These are phyloP conservation scores for Myotis myotis DNA, from an alignment of 2,797 vertebrate genomes.

Conservation along the genomic window DNA sequence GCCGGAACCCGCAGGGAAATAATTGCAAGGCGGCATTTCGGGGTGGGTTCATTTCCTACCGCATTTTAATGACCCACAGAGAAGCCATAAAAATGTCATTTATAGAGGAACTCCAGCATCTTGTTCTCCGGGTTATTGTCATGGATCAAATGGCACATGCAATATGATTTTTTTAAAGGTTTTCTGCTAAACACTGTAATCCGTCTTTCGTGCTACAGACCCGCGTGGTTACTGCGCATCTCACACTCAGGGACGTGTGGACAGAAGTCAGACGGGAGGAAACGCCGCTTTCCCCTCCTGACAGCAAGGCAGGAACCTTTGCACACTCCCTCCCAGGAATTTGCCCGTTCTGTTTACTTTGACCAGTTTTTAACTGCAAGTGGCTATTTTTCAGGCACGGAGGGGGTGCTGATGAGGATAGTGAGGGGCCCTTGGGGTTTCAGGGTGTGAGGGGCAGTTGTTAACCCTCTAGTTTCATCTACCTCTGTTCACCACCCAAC, in stretches of 20 bases:
- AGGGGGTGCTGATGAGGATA: neutral
- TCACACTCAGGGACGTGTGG: neutral
- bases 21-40: conserved; percentile 6
- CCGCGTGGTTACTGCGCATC: neutral
- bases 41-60: conserved; percentile 31
- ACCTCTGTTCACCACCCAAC: neutral
- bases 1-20: neutral
- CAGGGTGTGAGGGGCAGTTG: neutral
- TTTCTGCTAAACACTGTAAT: neutral
- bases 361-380: neutral
- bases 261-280: neutral
- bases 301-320: neutral
- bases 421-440: neutral
- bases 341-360: neutral
- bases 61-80: conserved; percentile 62
- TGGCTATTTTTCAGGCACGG: neutral
- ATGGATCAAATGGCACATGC: conserved; percentile 23
- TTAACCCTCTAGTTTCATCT: neutral
- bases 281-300: neutral
- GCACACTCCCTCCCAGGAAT: neutral
- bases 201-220: neutral
- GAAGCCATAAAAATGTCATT: conserved; percentile 62
- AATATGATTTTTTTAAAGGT: neutral
- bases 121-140: conserved; percentile 56
- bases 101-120: conserved; percentile 43